These are phyloP conservation scores for Drosophila cognata DNA, from an alignment of 2,888 invertebrate genomes.

Conservation along the genomic window DNA sequence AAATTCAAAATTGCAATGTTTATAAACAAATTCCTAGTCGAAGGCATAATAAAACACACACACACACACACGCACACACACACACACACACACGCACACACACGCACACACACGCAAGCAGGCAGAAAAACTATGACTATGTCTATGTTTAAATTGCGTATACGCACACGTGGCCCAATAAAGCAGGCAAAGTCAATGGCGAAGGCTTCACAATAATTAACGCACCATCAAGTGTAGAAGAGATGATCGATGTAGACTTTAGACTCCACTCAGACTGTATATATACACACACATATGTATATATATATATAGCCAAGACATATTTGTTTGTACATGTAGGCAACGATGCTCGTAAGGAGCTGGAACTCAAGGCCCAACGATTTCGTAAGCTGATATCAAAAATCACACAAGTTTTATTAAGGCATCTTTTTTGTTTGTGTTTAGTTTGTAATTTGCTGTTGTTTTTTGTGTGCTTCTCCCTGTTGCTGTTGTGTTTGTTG, in stretches of 20 bases:
- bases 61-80: not conserved
- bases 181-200: constrained; percentile 68
- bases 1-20: constrained; percentile 80
- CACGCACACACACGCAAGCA: constrained; percentile 6
- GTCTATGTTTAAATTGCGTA: constrained; percentile 58
- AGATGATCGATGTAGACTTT: constrained; percentile 47
- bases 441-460: constrained; percentile 18
- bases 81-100: not conserved
- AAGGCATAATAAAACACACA: constrained; percentile 67
- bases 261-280: constrained; percentile 2
- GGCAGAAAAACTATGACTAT: constrained; percentile 33
- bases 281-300: not conserved
- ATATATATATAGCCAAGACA: constrained; percentile 1
- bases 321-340: not conserved
- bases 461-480: constrained; percentile 12
- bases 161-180: constrained; percentile 78
- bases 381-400: constrained; percentile 51
- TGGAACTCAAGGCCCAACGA: constrained; percentile 34
- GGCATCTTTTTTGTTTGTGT: constrained; percentile 17
- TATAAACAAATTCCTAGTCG: constrained; percentile 74
- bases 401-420: constrained; percentile 40
- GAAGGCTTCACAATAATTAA: constrained; percentile 63
- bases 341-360: constrained; percentile 16
- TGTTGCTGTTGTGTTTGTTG: constrained; percentile 11
- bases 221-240: constrained; percentile 41